phyloP scores from a whole-genome alignment of 2,797 vertebrate species.

The Sebastes baramenuke region DNA sequence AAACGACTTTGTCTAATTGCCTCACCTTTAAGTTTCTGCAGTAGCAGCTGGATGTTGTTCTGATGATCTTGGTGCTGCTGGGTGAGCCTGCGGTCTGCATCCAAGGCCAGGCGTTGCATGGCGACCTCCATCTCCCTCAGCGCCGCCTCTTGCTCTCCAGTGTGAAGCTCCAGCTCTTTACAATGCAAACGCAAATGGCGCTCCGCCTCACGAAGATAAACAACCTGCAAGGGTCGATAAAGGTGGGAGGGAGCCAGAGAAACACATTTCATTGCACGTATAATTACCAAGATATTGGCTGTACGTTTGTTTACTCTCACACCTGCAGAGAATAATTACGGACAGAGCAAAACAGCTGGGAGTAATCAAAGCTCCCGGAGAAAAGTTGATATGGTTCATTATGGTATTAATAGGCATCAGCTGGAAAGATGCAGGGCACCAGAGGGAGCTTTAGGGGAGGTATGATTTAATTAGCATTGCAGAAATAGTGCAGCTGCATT shows the following conservation, averaged over 20 bases:
- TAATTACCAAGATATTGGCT: not conserved
- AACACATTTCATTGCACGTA: not conserved
- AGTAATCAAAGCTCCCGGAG: not conserved
- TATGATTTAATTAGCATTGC: not conserved
- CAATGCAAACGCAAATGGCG: constrained; percentile 80
- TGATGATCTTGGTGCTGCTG: constrained; percentile 88
- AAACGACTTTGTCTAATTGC: not conserved
- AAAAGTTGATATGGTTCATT: not conserved
- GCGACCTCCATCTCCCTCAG: constrained; percentile 82
- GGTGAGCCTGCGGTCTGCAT: constrained; percentile 86
- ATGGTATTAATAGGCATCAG: not conserved
- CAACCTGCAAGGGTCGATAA: constrained; percentile 80
- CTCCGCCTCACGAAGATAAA: constrained; percentile 85
- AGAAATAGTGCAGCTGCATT: constrained; percentile 16
- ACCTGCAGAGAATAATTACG: not conserved
- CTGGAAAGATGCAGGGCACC: not conserved
- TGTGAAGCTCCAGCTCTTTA: constrained; percentile 85
- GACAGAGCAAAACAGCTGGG: not conserved
- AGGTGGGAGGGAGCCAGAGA: not conserved
- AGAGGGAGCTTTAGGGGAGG: not conserved
- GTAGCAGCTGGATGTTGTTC: constrained; percentile 84
- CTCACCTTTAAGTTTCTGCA: constrained; percentile 86
- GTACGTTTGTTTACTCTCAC: not conserved
- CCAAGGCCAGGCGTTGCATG: constrained; percentile 83
- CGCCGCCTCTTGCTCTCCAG: constrained; percentile 76